These are phyloP conservation scores for Diaperis boleti DNA, from an alignment of 2,888 invertebrate species.

Conservation along the genomic window DNA sequence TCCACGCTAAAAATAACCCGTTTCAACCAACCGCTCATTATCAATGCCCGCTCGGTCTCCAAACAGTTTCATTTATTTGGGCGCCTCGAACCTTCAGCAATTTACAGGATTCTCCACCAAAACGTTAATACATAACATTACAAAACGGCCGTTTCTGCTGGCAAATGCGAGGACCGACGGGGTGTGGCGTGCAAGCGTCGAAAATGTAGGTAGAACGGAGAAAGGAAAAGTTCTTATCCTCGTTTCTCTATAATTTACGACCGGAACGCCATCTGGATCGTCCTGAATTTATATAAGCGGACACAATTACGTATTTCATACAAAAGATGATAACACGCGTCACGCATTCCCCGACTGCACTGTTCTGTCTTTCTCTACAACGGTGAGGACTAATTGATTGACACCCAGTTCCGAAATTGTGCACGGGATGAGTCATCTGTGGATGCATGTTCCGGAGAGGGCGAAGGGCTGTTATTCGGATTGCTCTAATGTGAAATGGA, in stretches of 20 bases:
- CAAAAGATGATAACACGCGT: slow-evolving; percentile 4
- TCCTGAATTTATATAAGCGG: slow-evolving; percentile 1
- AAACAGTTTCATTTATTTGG: not conserved
- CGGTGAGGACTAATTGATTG: not conserved
- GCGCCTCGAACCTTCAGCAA: not conserved
- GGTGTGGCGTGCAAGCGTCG: slow-evolving; percentile 4
- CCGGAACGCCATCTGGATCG: slow-evolving; percentile 20
- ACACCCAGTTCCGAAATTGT: slow-evolving; percentile 4
- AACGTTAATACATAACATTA: not conserved
- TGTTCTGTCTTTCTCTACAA: not conserved
- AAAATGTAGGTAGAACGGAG: slow-evolving; percentile 10
- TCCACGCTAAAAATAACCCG: not conserved
- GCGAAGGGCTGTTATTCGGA: too few relatives aligned
- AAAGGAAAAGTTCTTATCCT: slow-evolving; percentile 20
- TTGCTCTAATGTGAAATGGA: too few relatives aligned
- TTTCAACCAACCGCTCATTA: not conserved
- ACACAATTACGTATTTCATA: slow-evolving; percentile 19
- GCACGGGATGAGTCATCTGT: slow-evolving; percentile 6
- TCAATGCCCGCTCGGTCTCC: not conserved
- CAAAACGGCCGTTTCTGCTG: not conserved
- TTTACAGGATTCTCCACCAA: not conserved
- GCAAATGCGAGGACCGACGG: not conserved
- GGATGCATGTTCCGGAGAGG: not conserved
- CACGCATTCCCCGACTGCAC: not conserved
- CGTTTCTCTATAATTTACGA: slow-evolving; percentile 12